Evolutionary conservation across 2,113 vertebrate genomes (phyloP), one percentile per base, ranked within the genome.

Genomic region (Plotosus lineatus): DNA sequence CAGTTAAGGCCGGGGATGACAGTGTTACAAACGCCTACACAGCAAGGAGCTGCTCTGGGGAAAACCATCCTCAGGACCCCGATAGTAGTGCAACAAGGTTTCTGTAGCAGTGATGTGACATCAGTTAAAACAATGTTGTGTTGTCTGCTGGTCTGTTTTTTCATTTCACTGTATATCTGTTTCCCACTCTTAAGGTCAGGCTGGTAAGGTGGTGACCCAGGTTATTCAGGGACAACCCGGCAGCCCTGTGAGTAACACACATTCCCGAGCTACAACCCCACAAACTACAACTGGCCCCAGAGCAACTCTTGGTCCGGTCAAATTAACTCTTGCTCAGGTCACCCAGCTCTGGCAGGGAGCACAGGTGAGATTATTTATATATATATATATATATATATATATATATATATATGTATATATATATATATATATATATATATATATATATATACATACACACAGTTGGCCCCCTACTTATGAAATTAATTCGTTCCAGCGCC

Each of bases 271-370:
- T 1, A 19, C 72, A 1, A 81, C 44, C 31, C 44, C 86, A 60
- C 15, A 88, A 28, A 89, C 51, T 0, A 87, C 72, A 63, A 87
- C 87, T 28, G 63, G 89, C 53, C 87, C 89, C 82, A 94, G 96
- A 6, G 94, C 96, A 0, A 96, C 97, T 75, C 98, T 99, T 90
- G 97, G 97, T 26, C 97, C 98, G 82, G 97, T 99, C 81, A 98
- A 97, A 79, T 95, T 99, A 44, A 98, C 97, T 2, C 96, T 99
- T 95, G 96, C 97, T 11, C 98, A 99, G 55, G 96, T 99, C 81
- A 96, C 95, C 0, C 97, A 99, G 88, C 92, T 99, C 23, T 98
- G 97, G 0, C 97, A 99, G 87, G 95, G 96, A 2, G 89, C 92
- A 85, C 97, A 99, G 91, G 98, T 83, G 46, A 72, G n/a, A 46